Evolutionary conservation across 2,113 vertebrate species (phyloP).

Genomic region (Nanger granti): DNA sequence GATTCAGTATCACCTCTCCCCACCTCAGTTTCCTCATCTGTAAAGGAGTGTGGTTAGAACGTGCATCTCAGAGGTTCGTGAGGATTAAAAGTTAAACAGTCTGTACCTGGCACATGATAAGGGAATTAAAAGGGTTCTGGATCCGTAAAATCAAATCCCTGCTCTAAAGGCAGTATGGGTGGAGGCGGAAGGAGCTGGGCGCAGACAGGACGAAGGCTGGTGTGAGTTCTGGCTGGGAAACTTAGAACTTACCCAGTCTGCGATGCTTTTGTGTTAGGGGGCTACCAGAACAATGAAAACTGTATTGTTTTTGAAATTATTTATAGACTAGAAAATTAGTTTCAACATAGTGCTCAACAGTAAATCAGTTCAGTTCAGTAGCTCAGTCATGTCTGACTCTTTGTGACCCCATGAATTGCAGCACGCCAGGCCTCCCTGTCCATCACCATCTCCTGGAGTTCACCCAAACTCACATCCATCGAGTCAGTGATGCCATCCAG

Average conservation of each 20-base stretch:
- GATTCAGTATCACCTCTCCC: not conserved
- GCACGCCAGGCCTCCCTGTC: too few relatives aligned
- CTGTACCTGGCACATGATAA: not conserved
- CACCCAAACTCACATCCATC: too few relatives aligned
- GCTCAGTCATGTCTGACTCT: too few relatives aligned
- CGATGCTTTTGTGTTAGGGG: not conserved
- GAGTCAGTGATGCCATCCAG: too few relatives aligned
- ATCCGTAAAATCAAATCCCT: not conserved
- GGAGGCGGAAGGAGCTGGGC: not conserved
- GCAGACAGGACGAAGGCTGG: not conserved
- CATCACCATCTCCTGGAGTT: too few relatives aligned
- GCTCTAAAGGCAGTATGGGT: not conserved
- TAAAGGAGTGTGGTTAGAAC: not conserved
- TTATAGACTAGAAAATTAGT: not conserved
- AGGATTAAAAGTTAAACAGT: not conserved
- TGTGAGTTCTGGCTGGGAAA: not conserved
- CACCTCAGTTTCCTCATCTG: slow-evolving; percentile 11
- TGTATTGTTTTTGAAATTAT: not conserved
- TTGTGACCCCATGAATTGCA: too few relatives aligned
- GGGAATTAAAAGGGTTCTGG: not conserved
- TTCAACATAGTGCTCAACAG: not conserved
- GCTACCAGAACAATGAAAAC: not conserved
- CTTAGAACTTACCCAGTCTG: not conserved
- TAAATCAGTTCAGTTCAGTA: not conserved
- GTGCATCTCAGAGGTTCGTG: not conserved